phyloP scores from a whole-genome alignment of 1,140 invertebrate genomes.

The Tribolium madens region DNA sequence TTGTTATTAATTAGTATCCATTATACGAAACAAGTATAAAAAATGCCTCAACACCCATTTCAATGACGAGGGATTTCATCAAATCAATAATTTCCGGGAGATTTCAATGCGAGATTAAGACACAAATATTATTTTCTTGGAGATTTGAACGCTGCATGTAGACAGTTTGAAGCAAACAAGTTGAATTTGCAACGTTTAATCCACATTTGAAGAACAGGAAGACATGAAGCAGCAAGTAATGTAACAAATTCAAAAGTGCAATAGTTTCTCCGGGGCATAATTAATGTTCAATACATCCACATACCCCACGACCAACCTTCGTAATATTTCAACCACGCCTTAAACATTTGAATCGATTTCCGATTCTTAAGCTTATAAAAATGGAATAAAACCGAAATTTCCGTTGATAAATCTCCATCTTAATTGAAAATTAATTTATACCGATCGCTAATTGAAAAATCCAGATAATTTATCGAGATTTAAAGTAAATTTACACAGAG shows the following conservation, averaged over 20 bases:
- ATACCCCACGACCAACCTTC: conserved; percentile 27
- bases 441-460: conserved; percentile 18
- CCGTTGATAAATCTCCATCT: background rate
- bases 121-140: too few relatives aligned
- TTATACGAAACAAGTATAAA: background rate
- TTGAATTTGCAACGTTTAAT: background rate
- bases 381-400: background rate
- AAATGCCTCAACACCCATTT: background rate
- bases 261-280: conserved; percentile 24
- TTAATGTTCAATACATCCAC: conserved; percentile 29
- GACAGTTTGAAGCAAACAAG: background rate
- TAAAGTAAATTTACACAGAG: conserved; percentile 25
- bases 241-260: conserved; percentile 29
- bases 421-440: conserved; percentile 10
- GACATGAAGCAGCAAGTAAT: conserved; percentile 2
- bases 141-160: background rate
- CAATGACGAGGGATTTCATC: background rate
- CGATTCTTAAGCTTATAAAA: background rate
- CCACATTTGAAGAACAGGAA: conserved; percentile 23
- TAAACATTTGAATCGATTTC: conserved; percentile 30
- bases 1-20: background rate
- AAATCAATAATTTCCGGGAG: background rate
- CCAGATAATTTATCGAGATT: conserved; percentile 21
- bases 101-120: too few relatives aligned
- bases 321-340: conserved; percentile 26